Evolutionary conservation across 2,113 vertebrate genomes (phyloP), one percentile per base, ranked within the genome.

Genomic region (Cynoglossus semilaevis): DNA sequence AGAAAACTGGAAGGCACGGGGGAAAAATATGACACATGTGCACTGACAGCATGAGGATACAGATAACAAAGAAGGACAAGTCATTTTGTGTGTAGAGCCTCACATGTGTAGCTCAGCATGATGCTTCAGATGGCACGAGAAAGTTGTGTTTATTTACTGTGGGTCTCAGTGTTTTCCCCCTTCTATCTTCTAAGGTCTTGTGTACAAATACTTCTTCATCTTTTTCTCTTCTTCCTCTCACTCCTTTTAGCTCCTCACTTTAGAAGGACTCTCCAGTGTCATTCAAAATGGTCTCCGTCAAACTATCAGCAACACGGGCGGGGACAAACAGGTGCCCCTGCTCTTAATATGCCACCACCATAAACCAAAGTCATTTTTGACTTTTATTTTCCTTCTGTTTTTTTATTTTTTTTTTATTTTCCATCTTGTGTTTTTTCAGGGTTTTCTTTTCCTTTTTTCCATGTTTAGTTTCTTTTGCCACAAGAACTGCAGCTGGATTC

Each of bases 251-350:
- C 93, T 93, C 89, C 96, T 98, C 95, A 97, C 94, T 92, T 91
- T 98, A 94, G 96, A 96, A 91, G 95, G 93, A 85, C 93, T 98
- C 82, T 98, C 95, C 90, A 93, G 88, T 93, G 94, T 96, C 92
- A 95, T 98, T 93, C 96, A 98, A 91, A 94, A 94, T 90, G 94
- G 95, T 90, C 90, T 98, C 84, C 95, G 95, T 88, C 94, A 98
- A 92, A 96, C 94, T 63, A 96, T 98, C 91, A 93, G 95, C 87
- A 92, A 85, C 89, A 83, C 95, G 5, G 93, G 93, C 91, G 94
- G 92, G 92, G 96, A 98, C 88, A 98, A 95, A 92, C 95, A 98
- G 96, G 96, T 98, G 95, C 68, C 77, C 74, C 81, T 48, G 59
- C 71, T 81, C 70, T 82, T 76, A 67, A 52, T 78, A 58, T 60